Percentiles rank a stretch among this genome's conserved stretches.
Conservation (phyloP, 2,113 vertebrate genomes). For the Montifringilla adamsi region DNA sequence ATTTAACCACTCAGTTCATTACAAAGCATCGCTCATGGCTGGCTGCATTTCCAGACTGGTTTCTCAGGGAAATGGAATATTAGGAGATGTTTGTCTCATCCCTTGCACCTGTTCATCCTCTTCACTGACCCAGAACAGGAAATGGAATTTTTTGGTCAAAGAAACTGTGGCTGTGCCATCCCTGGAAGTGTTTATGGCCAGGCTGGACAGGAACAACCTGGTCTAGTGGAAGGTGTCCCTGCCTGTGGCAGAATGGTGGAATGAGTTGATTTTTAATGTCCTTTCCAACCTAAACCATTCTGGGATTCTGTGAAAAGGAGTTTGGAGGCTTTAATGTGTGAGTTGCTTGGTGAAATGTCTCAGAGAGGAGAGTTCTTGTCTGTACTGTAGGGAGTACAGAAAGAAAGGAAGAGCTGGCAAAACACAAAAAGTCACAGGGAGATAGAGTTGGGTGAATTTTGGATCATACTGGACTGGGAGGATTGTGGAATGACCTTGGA, state of each 20-base stretch:
- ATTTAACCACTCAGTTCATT: neutral
- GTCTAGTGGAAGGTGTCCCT: neutral
- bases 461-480: neutral
- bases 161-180: neutral
- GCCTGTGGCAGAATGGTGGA: accelerated
- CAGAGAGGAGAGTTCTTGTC: neutral
- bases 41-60: neutral
- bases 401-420: neutral
- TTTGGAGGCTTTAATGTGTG: neutral
- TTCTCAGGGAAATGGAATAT: neutral
- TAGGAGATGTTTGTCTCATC: neutral
- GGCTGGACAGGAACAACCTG: neutral
- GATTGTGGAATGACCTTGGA: neutral
- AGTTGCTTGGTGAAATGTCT: neutral
- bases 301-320: neutral
- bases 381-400: neutral
- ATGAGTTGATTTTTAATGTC: neutral
- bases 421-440: accelerated
- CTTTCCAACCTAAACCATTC: neutral
- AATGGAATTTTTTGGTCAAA: neutral
- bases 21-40: neutral
- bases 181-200: too few species aligned
- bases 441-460: neutral
- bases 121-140: neutral
- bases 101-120: neutral